Evolutionary conservation across 2,888 invertebrate genomes (phyloP).

Genomic region (Cephus pulcher): DNA sequence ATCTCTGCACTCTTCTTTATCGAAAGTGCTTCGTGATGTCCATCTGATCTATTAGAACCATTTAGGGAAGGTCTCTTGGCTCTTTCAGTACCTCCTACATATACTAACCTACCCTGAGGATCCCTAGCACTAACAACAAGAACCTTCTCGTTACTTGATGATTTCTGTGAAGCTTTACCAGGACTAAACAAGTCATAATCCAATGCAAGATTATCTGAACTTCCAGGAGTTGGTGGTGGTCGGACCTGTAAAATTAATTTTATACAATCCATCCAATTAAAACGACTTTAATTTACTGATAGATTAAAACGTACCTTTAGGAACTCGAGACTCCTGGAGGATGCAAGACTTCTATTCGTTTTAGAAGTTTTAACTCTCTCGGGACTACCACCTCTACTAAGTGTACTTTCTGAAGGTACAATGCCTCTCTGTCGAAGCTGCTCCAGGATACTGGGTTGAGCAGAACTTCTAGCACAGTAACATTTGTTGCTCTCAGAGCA

Average conservation of each 20-base stretch:
- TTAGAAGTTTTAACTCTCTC: conserved; percentile 45
- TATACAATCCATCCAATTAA: neutral
- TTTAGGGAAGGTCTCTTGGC: conserved; percentile 41
- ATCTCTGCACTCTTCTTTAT: conserved; percentile 92
- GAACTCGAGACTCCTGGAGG: conserved; percentile 63
- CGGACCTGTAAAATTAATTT: conserved; percentile 38
- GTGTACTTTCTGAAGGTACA: conserved; percentile 63
- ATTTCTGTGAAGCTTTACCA: conserved; percentile 52
- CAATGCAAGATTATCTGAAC: conserved; percentile 76
- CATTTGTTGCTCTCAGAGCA: conserved; percentile 90
- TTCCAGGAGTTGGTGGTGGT: conserved; percentile 59
- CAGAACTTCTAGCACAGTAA: conserved; percentile 72
- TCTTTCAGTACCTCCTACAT: conserved; percentile 62
- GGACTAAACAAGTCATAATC: conserved; percentile 79
- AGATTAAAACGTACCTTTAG: conserved; percentile 48
- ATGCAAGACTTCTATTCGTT: conserved; percentile 41
- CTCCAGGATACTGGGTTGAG: conserved; percentile 68
- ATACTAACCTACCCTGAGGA: conserved; percentile 66
- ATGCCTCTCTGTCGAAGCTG: conserved; percentile 69
- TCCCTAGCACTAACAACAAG: conserved; percentile 68
- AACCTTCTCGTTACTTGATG: conserved; percentile 62
- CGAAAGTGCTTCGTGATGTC: conserved; percentile 76
- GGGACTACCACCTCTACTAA: conserved; percentile 51
- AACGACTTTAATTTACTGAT: neutral
- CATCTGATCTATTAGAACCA: conserved; percentile 41